These are phyloP conservation scores for Neotragus moschatus DNA, from an alignment of 2,113 vertebrate species.

Conservation along the genomic window DNA sequence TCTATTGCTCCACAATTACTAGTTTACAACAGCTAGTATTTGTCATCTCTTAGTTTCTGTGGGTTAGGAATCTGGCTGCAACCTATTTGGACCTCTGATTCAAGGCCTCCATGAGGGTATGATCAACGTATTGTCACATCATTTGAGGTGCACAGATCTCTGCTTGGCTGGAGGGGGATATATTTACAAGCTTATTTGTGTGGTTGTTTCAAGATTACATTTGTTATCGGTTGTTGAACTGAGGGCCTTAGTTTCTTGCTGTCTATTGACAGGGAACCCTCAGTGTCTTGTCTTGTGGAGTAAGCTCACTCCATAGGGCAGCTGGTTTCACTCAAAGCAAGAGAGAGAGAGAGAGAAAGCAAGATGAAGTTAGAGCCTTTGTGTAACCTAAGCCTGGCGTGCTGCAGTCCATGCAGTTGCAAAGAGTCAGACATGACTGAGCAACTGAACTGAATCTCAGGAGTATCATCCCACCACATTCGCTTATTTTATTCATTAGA, in stretches of 20 bases:
- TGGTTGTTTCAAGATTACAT: background rate
- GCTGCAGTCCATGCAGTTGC: no score
- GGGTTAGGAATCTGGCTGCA: background rate
- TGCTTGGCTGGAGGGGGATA: background rate
- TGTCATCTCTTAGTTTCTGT: background rate
- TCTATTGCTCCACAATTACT: background rate
- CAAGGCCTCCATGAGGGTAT: background rate
- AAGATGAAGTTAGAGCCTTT: background rate
- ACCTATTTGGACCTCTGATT: background rate
- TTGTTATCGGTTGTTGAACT: background rate
- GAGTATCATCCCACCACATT: background rate
- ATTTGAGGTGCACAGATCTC: background rate
- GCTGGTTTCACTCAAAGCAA: background rate
- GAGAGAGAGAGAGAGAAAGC: background rate
- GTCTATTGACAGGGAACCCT: background rate
- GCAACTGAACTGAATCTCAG: background rate
- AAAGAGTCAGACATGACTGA: no score
- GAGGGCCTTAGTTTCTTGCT: background rate
- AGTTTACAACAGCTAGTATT: background rate
- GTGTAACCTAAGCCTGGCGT: background rate
- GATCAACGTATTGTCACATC: no score
- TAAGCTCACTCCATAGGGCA: background rate
- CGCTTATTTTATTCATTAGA: background rate
- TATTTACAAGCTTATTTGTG: background rate
- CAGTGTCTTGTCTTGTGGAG: background rate